Conservation (phyloP, 2,113 vertebrate genomes). For the Gulo gulo region DNA sequence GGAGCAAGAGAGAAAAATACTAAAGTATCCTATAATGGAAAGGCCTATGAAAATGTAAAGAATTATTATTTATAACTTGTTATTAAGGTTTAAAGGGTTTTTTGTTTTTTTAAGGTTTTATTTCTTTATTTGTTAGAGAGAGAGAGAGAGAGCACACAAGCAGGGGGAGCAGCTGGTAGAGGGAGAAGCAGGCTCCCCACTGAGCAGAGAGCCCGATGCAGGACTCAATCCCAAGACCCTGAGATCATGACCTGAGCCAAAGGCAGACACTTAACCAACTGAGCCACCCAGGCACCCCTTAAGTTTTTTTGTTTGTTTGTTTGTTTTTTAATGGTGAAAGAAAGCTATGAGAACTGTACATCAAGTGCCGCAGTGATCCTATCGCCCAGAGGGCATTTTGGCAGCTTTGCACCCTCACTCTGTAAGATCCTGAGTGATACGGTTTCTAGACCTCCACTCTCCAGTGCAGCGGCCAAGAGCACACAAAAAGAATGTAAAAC, state of each 20-base stretch:
- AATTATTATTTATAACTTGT: neutral
- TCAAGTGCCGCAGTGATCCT: neutral
- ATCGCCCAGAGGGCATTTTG: fast-evolving
- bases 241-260: neutral
- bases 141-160: too few species aligned
- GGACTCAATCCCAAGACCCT: neutral
- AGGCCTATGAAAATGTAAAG: neutral
- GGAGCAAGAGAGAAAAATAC: neutral
- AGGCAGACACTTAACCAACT: neutral
- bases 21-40: neutral
- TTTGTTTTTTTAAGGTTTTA: neutral
- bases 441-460: neutral
- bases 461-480: neutral
- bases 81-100: neutral
- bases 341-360: neutral
- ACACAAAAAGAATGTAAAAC: neutral
- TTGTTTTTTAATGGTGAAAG: neutral
- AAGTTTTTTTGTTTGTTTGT: neutral
- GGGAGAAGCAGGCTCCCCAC: neutral
- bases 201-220: neutral
- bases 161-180: neutral
- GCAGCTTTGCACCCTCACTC: neutral
- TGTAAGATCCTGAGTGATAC: fast-evolving
- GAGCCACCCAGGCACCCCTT: neutral
- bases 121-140: neutral